Conservation (phyloP, 2,797 vertebrate genomes). For the Cyprinella venusta region DNA sequence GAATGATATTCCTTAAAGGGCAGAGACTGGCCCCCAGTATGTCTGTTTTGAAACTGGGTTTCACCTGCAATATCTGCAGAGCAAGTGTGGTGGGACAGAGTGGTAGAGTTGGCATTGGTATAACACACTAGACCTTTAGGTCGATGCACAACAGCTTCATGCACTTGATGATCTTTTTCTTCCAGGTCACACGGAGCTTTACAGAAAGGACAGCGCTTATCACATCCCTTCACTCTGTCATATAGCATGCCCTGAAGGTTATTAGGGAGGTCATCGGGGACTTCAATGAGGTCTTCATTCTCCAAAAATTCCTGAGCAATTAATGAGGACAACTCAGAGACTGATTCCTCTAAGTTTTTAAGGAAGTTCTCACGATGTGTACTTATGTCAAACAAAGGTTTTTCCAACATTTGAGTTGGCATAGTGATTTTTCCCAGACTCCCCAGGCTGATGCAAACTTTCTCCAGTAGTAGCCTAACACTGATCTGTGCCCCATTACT, state of each 20-base stretch:
- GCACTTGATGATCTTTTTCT: slow-evolving; percentile 65
- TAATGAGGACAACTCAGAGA: slow-evolving; percentile 65
- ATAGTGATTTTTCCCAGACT: slow-evolving; percentile 67
- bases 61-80: slow-evolving; percentile 50
- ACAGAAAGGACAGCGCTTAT: slow-evolving; percentile 73
- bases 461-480: slow-evolving; percentile 69
- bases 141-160: slow-evolving; percentile 70
- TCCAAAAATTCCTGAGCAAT: slow-evolving; percentile 67
- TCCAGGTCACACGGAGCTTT: slow-evolving; percentile 69
- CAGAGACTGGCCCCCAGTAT: slow-evolving; percentile 39
- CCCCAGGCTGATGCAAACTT: slow-evolving; percentile 69
- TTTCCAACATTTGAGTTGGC: slow-evolving; percentile 55
- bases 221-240: slow-evolving; percentile 71
- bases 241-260: slow-evolving; percentile 69
- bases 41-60: slow-evolving; percentile 46
- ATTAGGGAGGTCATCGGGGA: slow-evolving; percentile 66
- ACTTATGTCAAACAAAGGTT: slow-evolving; percentile 73
- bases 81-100: slow-evolving; percentile 50
- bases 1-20: slow-evolving; percentile 57
- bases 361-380: slow-evolving; percentile 70
- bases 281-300: slow-evolving; percentile 54
- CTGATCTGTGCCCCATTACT: slow-evolving; percentile 59
- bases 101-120: slow-evolving; percentile 46
- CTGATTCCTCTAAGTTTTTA: slow-evolving; percentile 63
- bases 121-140: slow-evolving; percentile 68